Percentiles rank a stretch among this genome's conserved stretches.
These are phyloP conservation scores for Argya squamiceps DNA, from an alignment of 2,797 vertebrate genomes.

Conservation along the genomic window DNA sequence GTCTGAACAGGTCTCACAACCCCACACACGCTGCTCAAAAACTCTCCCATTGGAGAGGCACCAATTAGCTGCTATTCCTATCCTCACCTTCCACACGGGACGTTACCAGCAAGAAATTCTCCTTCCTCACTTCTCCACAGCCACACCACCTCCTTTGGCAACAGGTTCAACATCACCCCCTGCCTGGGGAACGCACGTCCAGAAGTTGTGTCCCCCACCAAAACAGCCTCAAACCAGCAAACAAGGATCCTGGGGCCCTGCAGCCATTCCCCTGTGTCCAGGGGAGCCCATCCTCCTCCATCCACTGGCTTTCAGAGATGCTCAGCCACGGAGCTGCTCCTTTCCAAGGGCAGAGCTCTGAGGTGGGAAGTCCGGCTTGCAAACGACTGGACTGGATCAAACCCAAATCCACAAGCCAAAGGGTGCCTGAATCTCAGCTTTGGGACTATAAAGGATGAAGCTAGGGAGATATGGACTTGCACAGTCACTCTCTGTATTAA, in stretches of 20 bases:
- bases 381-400: background rate
- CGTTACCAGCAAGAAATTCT: background rate
- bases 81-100: background rate
- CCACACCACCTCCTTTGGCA: background rate
- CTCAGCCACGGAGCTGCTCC: background rate
- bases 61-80: slow-evolving; percentile 7
- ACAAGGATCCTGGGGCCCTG: background rate
- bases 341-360: accelerated
- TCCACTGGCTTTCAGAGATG: background rate
- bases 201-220: background rate
- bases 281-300: background rate
- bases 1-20: background rate
- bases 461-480: slow-evolving; percentile 17
- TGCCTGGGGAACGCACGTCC: background rate
- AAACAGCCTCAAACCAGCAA: slow-evolving; percentile 45
- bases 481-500: slow-evolving; percentile 11
- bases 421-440: slow-evolving; percentile 22
- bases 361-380: background rate
- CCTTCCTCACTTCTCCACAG: slow-evolving; percentile 10
- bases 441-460: slow-evolving; percentile 18
- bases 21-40: background rate
- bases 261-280: background rate
- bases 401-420: slow-evolving; percentile 43
- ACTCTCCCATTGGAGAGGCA: background rate
- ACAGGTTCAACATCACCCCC: background rate